Conservation (phyloP, 2,888 invertebrate genomes). For the Agrypnus murinus region DNA sequence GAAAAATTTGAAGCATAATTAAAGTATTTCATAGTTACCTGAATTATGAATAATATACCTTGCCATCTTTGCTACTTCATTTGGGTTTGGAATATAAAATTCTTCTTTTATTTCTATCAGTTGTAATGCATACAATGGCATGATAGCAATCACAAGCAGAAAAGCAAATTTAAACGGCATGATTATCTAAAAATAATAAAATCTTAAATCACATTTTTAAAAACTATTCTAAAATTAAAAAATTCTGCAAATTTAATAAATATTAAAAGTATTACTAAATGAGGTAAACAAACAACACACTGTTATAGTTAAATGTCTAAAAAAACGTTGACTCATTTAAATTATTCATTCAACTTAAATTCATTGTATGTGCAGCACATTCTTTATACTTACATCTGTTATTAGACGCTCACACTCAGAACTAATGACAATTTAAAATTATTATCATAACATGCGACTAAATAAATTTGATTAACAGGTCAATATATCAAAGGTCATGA, state of each 20-base stretch:
- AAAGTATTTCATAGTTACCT: too few relatives aligned
- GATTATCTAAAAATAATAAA: constrained; percentile 5
- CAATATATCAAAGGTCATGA: constrained; percentile 17
- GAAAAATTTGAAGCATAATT: too few relatives aligned
- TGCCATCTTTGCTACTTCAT: constrained; percentile 79
- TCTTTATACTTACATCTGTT: not conserved
- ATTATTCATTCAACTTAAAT: too few relatives aligned
- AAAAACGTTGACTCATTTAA: not conserved
- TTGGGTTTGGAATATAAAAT: constrained; percentile 76
- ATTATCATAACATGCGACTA: constrained; percentile 18
- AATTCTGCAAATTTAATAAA: not conserved
- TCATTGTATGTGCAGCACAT: not conserved
- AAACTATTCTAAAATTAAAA: not conserved
- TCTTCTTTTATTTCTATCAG: constrained; percentile 4
- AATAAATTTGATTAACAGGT: constrained; percentile 24
- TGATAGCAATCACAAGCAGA: not conserved
- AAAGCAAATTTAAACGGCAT: not conserved
- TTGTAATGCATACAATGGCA: constrained; percentile 5
- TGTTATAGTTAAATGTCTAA: too few relatives aligned
- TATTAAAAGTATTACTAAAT: not conserved
- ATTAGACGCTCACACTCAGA: constrained; percentile 13
- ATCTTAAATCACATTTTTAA: not conserved
- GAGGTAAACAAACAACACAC: constrained; percentile 5
- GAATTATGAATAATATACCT: constrained; percentile 82
- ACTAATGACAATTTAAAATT: constrained; percentile 19